These are phyloP conservation scores for Oxycera nigricornis DNA, from an alignment of 2,888 invertebrate genomes.

Conservation along the genomic window DNA sequence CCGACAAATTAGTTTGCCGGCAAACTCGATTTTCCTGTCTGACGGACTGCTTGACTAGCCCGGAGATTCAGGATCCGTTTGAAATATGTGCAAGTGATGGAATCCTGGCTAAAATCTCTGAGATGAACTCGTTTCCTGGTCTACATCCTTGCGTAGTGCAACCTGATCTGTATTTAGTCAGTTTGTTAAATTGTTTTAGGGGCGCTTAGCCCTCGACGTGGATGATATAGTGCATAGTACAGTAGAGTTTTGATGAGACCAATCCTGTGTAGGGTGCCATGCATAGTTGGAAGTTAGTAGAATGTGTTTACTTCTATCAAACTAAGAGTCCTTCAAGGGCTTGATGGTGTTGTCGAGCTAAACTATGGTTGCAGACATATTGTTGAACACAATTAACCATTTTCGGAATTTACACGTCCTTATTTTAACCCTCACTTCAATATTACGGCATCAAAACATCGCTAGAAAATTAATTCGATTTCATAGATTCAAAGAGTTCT, in stretches of 20 bases:
- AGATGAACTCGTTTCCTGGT: slow-evolving; percentile 26
- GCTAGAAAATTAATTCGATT: too few relatives aligned
- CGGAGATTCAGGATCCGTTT: not conserved
- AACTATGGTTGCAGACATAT: too few relatives aligned
- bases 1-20: slow-evolving; percentile 29
- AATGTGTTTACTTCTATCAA: slow-evolving; percentile 23
- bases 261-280: slow-evolving; percentile 7
- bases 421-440: too few relatives aligned
- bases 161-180: slow-evolving; percentile 14
- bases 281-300: not conserved
- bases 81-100: slow-evolving; percentile 11
- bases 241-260: slow-evolving; percentile 9
- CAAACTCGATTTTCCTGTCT: slow-evolving; percentile 1
- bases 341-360: too few relatives aligned
- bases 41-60: not conserved
- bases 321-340: too few relatives aligned
- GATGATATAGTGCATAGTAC: not conserved
- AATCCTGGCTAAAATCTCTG: slow-evolving; percentile 12
- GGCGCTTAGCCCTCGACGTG: not conserved
- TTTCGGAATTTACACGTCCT: too few relatives aligned
- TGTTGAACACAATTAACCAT: too few relatives aligned
- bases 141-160: slow-evolving; percentile 9
- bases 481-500: too few relatives aligned
- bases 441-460: too few relatives aligned
- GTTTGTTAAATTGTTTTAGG: slow-evolving; percentile 32